Evolutionary conservation across 2,888 invertebrate genomes (phyloP).

Genomic region (Limnephilus auricula): DNA sequence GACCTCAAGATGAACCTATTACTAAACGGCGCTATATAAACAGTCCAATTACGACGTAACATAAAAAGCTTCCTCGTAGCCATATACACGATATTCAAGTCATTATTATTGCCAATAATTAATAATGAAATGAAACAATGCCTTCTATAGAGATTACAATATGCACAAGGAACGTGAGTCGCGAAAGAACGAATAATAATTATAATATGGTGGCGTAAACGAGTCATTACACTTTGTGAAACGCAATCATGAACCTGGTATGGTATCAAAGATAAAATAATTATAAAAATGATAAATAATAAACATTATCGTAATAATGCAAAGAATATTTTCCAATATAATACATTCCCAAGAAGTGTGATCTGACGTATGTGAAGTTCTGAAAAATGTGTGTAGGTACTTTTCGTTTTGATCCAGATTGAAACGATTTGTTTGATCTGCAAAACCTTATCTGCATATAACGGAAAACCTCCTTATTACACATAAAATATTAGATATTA

Average conservation of each 20-base stretch:
- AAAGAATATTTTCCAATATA: too few relatives aligned
- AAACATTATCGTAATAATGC: too few relatives aligned
- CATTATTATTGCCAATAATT: neutral
- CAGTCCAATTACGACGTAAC: neutral
- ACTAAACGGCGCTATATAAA: neutral
- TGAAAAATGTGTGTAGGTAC: too few relatives aligned
- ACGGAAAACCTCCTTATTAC: too few relatives aligned
- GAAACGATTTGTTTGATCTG: too few relatives aligned
- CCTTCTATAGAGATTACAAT: neutral
- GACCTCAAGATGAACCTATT: neutral
- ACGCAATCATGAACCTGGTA: neutral
- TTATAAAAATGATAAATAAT: too few relatives aligned
- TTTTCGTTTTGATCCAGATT: too few relatives aligned
- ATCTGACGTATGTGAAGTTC: too few relatives aligned
- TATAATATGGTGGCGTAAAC: neutral
- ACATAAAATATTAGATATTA: too few relatives aligned
- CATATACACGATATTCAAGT: neutral
- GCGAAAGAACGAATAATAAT: neutral
- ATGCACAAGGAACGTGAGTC: neutral
- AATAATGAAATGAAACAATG: neutral
- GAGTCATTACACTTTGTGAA: neutral
- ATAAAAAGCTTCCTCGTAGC: neutral
- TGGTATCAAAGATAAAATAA: too few relatives aligned
- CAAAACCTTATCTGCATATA: too few relatives aligned
- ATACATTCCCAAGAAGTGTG: too few relatives aligned